phyloP scores from a whole-genome alignment of 1,140 invertebrate species.

The Bombyx mori region DNA sequence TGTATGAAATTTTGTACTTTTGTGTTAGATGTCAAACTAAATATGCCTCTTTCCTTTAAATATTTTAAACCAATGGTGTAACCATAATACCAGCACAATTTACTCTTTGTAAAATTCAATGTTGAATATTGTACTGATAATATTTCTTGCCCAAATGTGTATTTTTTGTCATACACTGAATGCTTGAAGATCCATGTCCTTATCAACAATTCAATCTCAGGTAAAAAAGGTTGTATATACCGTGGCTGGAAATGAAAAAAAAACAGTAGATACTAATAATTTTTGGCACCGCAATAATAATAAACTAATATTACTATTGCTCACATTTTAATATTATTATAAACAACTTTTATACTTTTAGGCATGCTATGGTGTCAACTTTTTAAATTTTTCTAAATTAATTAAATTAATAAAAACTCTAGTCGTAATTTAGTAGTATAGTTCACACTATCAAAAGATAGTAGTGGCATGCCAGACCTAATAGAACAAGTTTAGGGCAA shows the following conservation, averaged over 20 bases:
- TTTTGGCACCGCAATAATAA: no score
- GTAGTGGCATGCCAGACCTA: no score
- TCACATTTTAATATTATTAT: no score
- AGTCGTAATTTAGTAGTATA: no score
- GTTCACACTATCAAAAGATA: no score
- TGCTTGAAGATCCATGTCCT: conserved; percentile 73
- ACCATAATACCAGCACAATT: conserved; percentile 71
- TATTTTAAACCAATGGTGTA: conserved; percentile 70
- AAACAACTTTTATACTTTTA: no score
- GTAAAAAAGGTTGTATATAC: conserved; percentile 68
- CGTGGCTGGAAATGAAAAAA: conserved; percentile 62
- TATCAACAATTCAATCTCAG: conserved; percentile 73
- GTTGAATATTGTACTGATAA: conserved; percentile 73
- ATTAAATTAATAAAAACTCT: no score
- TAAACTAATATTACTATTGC: no score
- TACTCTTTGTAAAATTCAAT: conserved; percentile 61
- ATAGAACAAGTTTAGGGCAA: no score
- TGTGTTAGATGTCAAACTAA: conserved; percentile 64
- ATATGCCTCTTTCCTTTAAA: conserved; percentile 68
- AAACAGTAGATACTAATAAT: conserved; percentile 2
- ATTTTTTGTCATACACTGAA: conserved; percentile 67
- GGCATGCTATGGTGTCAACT: no score
- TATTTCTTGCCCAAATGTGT: conserved; percentile 76
- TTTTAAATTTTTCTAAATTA: no score
- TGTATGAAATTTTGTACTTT: conserved; percentile 66